Evolutionary conservation across 1,140 invertebrate genomes (phyloP).

Genomic region (Drosophila willistoni): DNA sequence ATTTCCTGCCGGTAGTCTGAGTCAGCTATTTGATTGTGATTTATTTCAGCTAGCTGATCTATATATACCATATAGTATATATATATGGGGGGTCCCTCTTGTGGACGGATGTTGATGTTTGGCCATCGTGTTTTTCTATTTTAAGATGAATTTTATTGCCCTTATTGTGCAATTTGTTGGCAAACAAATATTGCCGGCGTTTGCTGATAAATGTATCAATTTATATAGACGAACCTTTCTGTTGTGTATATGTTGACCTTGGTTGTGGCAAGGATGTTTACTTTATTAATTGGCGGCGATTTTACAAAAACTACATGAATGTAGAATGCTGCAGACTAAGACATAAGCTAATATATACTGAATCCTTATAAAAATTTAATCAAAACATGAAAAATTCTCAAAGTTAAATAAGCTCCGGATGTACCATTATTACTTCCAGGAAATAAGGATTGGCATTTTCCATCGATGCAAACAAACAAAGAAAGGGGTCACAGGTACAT

Average conservation of each 20-base stretch:
- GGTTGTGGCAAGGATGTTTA: constrained; percentile 15
- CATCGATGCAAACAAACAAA: not conserved
- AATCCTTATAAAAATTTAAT: no score
- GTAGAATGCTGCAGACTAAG: not conserved
- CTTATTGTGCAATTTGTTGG: constrained; percentile 26
- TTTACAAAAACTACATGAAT: not conserved
- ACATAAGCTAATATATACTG: no score
- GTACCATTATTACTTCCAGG: not conserved
- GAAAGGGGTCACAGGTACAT: not conserved
- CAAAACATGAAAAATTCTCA: no score
- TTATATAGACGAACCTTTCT: constrained; percentile 22
- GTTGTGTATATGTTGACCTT: not conserved
- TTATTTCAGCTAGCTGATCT: constrained; percentile 42
- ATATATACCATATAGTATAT: constrained; percentile 1
- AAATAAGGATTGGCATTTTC: not conserved
- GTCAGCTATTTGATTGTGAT: constrained; percentile 52
- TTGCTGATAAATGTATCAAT: constrained; percentile 47
- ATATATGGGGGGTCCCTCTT: not conserved
- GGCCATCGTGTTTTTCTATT: constrained; percentile 22
- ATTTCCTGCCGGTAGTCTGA: constrained; percentile 23
- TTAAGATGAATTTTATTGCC: constrained; percentile 49
- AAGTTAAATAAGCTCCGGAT: not conserved
- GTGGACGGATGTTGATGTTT: constrained; percentile 14
- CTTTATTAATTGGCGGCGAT: constrained; percentile 52
- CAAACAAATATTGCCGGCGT: constrained; percentile 20